Percentiles rank a stretch among this genome's conserved stretches.
phyloP scores from a whole-genome alignment of 2,888 invertebrate species.

The Altica lythri region DNA sequence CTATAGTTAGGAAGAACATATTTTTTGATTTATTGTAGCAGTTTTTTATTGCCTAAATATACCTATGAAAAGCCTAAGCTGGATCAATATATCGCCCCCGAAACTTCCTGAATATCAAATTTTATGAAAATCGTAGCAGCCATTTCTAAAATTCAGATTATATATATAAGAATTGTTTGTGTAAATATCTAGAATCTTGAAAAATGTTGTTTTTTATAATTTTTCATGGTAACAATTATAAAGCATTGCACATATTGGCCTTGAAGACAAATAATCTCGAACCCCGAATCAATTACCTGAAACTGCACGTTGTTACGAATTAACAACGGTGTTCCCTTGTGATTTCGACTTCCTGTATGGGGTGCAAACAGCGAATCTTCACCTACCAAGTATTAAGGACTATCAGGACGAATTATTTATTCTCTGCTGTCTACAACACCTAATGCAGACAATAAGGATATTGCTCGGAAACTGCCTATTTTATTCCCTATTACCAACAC shows the following conservation, averaged over 20 bases:
- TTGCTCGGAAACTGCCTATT: slow-evolving; percentile 45
- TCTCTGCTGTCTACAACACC: slow-evolving; percentile 33
- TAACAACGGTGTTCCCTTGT: slow-evolving; percentile 23
- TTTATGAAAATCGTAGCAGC: too few relatives aligned
- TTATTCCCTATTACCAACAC: slow-evolving; percentile 37
- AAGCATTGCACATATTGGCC: not conserved
- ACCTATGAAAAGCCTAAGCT: too few relatives aligned
- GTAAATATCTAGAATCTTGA: too few relatives aligned
- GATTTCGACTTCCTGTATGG: slow-evolving; percentile 38
- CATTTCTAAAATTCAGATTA: too few relatives aligned
- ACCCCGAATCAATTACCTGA: slow-evolving; percentile 16
- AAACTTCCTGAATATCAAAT: too few relatives aligned
- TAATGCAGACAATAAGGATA: slow-evolving; percentile 47
- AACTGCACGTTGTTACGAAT: slow-evolving; percentile 18
- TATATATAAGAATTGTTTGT: too few relatives aligned
- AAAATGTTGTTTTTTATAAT: too few relatives aligned
- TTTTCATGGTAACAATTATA: not conserved
- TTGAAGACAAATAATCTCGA: slow-evolving; percentile 11
- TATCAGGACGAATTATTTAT: slow-evolving; percentile 38
- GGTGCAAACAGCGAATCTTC: slow-evolving; percentile 37
- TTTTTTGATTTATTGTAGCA: too few relatives aligned
- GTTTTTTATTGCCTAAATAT: too few relatives aligned
- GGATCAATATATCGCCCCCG: too few relatives aligned
- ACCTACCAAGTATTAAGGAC: slow-evolving; percentile 39
- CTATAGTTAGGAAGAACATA: too few relatives aligned